Evolutionary conservation across 2,797 vertebrate genomes (phyloP), one percentile per base, ranked within the genome.

Genomic region (Spondyliosoma cantharus): DNA sequence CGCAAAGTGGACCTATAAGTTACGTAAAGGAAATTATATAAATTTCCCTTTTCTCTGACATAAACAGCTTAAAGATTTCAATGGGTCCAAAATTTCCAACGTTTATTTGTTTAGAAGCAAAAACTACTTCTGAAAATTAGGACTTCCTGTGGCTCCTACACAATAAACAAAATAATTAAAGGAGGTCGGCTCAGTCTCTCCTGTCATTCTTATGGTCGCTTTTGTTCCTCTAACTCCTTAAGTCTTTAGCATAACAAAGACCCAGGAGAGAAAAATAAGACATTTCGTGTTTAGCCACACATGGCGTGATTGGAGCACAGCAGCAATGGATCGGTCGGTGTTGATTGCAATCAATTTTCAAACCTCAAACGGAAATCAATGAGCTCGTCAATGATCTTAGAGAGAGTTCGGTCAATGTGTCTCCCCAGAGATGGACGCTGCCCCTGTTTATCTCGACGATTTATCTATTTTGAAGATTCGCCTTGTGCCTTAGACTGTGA

Each of bases 291-390:
- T 71, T 60, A 48, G 7, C 50, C 59, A 24, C 24, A 54, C 15
- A 9, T 4, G 2, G 12, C 15, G 8, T 27, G 14, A 53, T 9
- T 59, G n/a, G 9, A 72, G 27, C 20, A 7, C 19, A 8, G 43
- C 11, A 32, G 22, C 65, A 58, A 73, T 53, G 1, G 2, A 64
- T 69, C 12, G 14, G 58, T 22, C 57, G 8, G 49, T 73, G 64
- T 32, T 32, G 53, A 54, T 70, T 59, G 12, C 13, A 20, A 70
- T 86, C 45, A 4, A 60, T 67, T 77, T 53, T 67, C 37, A 84
- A 70, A 80, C 63, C 29, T 60, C 62, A 54, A 42, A 22, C 43
- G 61, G 57, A 72, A 63, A 88, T 84, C 70, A 54, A 66, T 86
- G 29, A 71, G 20, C 66, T 72, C 48, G 32, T 80, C 50, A 43